A percentile compares a stretch with the other conserved stretches of the same genome.
These are phyloP conservation scores for Scotopteryx bipunctaria DNA, from an alignment of 2,888 invertebrate species.

Conservation along the genomic window DNA sequence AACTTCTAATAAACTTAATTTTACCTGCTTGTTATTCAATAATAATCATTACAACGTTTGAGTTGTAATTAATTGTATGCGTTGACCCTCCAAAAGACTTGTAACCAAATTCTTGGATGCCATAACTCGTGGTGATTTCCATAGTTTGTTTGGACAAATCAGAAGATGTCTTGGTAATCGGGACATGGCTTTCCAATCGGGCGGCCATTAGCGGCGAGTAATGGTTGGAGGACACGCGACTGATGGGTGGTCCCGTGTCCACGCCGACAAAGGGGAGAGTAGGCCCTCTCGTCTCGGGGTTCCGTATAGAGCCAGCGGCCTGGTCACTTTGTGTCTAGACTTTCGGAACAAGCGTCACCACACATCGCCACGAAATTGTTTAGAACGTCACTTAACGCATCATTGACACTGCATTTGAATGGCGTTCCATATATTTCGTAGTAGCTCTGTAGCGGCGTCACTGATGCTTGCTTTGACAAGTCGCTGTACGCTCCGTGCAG, in stretches of 20 bases:
- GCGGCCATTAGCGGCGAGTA: constrained; percentile 26
- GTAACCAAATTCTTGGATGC: constrained; percentile 1
- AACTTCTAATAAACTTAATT: too few species aligned
- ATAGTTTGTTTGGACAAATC: constrained; percentile 10
- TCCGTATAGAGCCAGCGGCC: too few species aligned
- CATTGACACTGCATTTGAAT: too few species aligned
- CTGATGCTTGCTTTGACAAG: too few species aligned
- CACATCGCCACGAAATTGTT: too few species aligned
- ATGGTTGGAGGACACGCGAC: constrained; percentile 31
- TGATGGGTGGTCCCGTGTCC: constrained; percentile 31
- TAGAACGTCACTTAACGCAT: too few species aligned
- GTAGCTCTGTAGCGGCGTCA: too few species aligned
- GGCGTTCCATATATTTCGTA: too few species aligned
- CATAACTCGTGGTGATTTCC: constrained; percentile 21
- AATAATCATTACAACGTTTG: neutral
- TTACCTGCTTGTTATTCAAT: neutral
- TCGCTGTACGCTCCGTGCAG: too few species aligned
- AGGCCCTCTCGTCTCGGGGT: neutral
- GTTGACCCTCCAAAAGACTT: neutral
- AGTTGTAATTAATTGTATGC: constrained; percentile 3
- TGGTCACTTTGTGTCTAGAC: too few species aligned
- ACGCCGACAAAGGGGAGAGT: neutral
- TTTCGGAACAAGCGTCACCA: too few species aligned
- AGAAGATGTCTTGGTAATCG: constrained; percentile 20
- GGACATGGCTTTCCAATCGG: constrained; percentile 21